Conservation (phyloP, 2,113 vertebrate species). For the Entomyzon cyanotis region DNA sequence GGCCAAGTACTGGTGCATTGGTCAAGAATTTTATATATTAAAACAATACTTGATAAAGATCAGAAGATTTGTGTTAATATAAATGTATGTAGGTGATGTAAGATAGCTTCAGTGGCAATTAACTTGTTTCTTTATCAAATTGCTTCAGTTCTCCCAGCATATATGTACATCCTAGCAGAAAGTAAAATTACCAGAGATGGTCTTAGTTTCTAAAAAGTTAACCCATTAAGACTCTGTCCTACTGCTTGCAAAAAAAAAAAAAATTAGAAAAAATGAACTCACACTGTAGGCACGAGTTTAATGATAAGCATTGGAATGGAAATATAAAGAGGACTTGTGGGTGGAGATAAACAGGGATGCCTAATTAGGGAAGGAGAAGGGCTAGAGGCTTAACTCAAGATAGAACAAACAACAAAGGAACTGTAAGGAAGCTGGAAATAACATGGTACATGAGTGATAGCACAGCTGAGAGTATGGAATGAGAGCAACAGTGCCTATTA, state of each 20-base stretch:
- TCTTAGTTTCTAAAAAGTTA: not conserved
- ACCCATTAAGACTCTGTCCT: not conserved
- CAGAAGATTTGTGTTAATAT: not conserved
- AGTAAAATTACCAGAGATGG: not conserved
- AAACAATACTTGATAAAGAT: not conserved
- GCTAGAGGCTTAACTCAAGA: not conserved
- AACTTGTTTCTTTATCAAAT: not conserved
- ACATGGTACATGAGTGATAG: not conserved
- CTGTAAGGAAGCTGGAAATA: not conserved
- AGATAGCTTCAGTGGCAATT: not conserved
- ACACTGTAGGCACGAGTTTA: not conserved
- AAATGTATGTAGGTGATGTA: not conserved
- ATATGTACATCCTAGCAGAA: not conserved
- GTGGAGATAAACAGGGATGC: not conserved
- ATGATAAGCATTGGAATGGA: not conserved
- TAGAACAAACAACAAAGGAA: not conserved
- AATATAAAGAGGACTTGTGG: not conserved
- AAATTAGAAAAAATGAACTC: not conserved
- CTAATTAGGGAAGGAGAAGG: not conserved
- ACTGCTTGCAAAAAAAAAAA: not conserved
- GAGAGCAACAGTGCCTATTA: not conserved
- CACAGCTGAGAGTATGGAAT: not conserved
- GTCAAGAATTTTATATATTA: slow-evolving; percentile 2
- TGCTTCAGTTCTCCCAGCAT: not conserved
- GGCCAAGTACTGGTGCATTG: not conserved